phyloP scores from a whole-genome alignment of 2,113 vertebrate species.

The Mobula birostris region DNA sequence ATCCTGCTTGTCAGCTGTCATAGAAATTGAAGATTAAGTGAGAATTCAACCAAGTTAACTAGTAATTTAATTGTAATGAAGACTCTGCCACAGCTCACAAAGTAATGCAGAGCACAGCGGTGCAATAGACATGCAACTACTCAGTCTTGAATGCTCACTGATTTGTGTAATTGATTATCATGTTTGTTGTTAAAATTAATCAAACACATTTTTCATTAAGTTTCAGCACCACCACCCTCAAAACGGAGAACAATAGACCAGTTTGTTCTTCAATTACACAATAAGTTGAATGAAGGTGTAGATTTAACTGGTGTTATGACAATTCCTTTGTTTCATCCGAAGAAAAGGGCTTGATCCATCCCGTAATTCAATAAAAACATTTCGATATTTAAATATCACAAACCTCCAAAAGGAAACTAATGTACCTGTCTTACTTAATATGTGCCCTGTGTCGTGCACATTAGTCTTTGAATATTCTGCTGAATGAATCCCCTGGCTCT shows the following conservation, averaged over 20 bases:
- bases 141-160: neutral
- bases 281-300: neutral
- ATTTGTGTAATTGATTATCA: neutral
- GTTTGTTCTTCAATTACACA: neutral
- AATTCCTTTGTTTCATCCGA: neutral
- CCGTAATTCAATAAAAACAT: constrained; percentile 2
- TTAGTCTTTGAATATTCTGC: neutral
- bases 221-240: neutral
- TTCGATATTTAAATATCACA: constrained; percentile 18
- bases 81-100: neutral
- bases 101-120: neutral
- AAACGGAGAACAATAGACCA: neutral
- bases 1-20: neutral
- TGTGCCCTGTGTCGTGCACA: neutral
- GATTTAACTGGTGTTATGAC: neutral
- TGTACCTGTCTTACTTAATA: neutral
- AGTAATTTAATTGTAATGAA: neutral
- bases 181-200: constrained; percentile 7
- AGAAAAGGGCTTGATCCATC: neutral
- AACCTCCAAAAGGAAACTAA: neutral
- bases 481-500: neutral
- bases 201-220: constrained; percentile 19
- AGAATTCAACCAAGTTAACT: neutral
- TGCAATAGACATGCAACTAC: too few species aligned
- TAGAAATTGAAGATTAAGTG: neutral